phyloP scores from a whole-genome alignment of 1,140 invertebrate species.

The Scaptomyza pallida region DNA sequence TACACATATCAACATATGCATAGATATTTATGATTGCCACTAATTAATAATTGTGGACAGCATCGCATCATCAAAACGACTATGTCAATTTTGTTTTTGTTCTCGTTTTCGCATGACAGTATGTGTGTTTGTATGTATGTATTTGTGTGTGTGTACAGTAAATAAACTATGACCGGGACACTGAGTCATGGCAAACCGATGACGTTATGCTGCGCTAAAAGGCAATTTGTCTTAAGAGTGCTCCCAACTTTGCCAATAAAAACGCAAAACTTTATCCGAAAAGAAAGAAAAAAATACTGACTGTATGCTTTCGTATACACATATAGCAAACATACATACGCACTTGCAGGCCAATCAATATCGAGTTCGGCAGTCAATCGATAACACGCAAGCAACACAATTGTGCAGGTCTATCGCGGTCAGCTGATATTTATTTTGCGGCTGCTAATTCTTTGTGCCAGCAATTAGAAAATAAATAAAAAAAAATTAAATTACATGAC shows the following conservation, averaged over 20 bases:
- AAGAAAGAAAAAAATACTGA: conserved; percentile 25
- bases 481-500: conserved; percentile 31
- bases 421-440: conserved; percentile 22
- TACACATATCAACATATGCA: conserved; percentile 5
- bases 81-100: conserved; percentile 45
- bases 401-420: conserved; percentile 6
- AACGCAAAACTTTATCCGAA: conserved; percentile 32
- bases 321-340: not conserved
- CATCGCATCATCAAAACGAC: conserved; percentile 35
- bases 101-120: conserved; percentile 26
- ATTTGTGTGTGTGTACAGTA: conserved; percentile 38
- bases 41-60: conserved; percentile 33
- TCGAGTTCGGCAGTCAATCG: conserved; percentile 20
- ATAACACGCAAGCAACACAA: conserved; percentile 19
- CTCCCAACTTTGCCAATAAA: conserved; percentile 44
- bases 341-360: conserved; percentile 10
- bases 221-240: conserved; percentile 46
- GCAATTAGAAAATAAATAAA: conserved; percentile 26
- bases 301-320: conserved; percentile 4
- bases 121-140: conserved; percentile 4
- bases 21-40: conserved; percentile 23
- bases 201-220: conserved; percentile 56
- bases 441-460: conserved; percentile 20
- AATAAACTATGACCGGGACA: conserved; percentile 48
- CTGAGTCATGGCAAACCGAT: conserved; percentile 49